Evolutionary conservation across 2,797 vertebrate species (phyloP).

Genomic region (Eulemur coronatus): DNA sequence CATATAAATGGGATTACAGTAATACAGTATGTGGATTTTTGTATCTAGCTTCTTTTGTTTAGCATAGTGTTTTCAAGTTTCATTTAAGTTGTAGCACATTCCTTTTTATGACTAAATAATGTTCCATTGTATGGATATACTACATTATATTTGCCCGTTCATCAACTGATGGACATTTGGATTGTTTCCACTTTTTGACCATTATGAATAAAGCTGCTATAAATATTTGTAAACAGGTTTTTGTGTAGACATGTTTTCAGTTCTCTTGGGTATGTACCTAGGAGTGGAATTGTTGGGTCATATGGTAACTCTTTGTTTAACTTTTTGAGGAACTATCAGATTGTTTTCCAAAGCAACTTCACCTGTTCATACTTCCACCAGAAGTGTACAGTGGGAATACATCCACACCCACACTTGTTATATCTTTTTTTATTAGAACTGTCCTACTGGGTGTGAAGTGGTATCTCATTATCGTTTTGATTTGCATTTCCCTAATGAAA

Average conservation of each 20-base stretch:
- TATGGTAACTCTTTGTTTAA: not conserved
- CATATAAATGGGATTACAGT: not conserved
- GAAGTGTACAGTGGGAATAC: not conserved
- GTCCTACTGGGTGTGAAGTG: not conserved
- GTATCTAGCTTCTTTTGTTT: not conserved
- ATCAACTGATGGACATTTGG: not conserved
- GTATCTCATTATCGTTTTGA: not conserved
- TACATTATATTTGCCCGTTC: not conserved
- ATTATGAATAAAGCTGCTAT: not conserved
- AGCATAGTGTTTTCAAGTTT: not conserved
- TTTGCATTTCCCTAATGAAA: not conserved
- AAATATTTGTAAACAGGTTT: constrained; percentile 14
- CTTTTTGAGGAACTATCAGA: not conserved
- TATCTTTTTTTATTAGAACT: not conserved
- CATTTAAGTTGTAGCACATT: not conserved
- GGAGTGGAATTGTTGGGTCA: not conserved
- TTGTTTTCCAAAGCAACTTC: not conserved
- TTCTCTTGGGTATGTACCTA: not conserved
- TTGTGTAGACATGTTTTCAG: not conserved
- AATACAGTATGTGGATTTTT: not conserved
- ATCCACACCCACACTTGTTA: not conserved
- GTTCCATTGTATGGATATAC: not conserved
- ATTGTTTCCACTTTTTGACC: not conserved
- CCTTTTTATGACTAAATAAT: constrained; percentile 11
- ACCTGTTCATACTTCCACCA: not conserved